Evolutionary conservation across 2,888 invertebrate genomes (phyloP), one percentile per base, ranked within the genome.

Genomic region (Clivina fossor): DNA sequence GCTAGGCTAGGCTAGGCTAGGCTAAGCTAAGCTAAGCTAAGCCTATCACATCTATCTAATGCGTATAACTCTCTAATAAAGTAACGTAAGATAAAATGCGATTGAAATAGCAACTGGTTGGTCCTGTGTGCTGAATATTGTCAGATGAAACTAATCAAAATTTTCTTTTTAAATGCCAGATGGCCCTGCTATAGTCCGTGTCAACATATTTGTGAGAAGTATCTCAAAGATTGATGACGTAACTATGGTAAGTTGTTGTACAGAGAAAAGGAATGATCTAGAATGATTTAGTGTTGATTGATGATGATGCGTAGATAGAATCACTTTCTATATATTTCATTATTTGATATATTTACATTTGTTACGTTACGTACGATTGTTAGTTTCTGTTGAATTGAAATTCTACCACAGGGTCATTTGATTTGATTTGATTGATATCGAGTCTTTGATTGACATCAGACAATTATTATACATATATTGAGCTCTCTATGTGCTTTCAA

Each of bases 191-290:
- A 85, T 90, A 80, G 94, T 95, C 78, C 86, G 86, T 82, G 93
- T 95, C 85, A 95, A 95, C 90, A 93, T 95, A 83, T 93, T 92
- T 88, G 90, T 95, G 81, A 84, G 95, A 85, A 95, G 94, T 90
- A 93, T 96, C 83, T 93, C 93, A 82, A 93, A 94, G 85, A 95
- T 95, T 83, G 94, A 95, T 88, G 95, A 95, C 84, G 93, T 95
- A 80, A 94, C 93, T 72, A 95, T 95, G 95, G 95, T 95, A 90
- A 93, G 93, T 92, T 77, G 73, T 69, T 73, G 67, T 68, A 55
- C 46, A 55, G 55, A 55, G 32, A 55, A 47, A 47, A 50, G 49
- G 56, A 56, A 56, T 56, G 56, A 56, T 35, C 43, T 53, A 55
- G 55, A 55, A 55, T 55, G 55, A 46, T 28, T 53, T 55, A 55